Conservation (phyloP, 53 echinoderm and acorn worm species). For the Antedon mediterranea region DNA sequence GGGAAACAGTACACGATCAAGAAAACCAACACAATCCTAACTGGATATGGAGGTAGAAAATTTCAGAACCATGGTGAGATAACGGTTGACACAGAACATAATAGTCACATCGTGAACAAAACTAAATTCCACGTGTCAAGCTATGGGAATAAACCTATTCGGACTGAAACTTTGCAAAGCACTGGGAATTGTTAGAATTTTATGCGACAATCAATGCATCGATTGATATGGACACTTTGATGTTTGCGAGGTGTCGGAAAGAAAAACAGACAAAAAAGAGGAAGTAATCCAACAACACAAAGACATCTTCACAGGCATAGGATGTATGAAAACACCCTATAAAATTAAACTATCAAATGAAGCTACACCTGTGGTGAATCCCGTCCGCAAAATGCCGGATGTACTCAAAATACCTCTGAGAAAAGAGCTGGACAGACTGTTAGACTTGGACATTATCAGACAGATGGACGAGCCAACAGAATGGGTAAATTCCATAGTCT, state of each 20-base stretch:
- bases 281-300: not conserved
- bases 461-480: too few relatives aligned
- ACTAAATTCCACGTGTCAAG: not conserved
- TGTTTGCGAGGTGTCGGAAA: too few relatives aligned
- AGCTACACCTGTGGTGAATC: too few relatives aligned
- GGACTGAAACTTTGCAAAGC: conserved; percentile 6
- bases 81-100: not conserved
- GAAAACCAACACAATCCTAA: not conserved
- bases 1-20: conserved; percentile 1
- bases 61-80: conserved; percentile 1
- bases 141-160: conserved; percentile 5
- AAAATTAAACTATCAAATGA: conserved; percentile 10
- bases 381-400: too few relatives aligned
- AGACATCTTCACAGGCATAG: conserved; percentile 9
- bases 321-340: not conserved
- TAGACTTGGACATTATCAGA: too few relatives aligned
- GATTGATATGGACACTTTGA: too few relatives aligned
- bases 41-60: not conserved
- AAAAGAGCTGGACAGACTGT: too few relatives aligned
- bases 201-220: not conserved
- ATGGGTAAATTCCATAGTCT: too few relatives aligned
- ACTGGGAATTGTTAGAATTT: conserved; percentile 11
- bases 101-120: not conserved
- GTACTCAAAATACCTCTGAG: too few relatives aligned
- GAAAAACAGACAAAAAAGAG: not conserved